A percentile compares a stretch with the other conserved stretches of the same genome.
Evolutionary conservation across 1,140 invertebrate genomes (phyloP).

Genomic region (Cydia pomonella): DNA sequence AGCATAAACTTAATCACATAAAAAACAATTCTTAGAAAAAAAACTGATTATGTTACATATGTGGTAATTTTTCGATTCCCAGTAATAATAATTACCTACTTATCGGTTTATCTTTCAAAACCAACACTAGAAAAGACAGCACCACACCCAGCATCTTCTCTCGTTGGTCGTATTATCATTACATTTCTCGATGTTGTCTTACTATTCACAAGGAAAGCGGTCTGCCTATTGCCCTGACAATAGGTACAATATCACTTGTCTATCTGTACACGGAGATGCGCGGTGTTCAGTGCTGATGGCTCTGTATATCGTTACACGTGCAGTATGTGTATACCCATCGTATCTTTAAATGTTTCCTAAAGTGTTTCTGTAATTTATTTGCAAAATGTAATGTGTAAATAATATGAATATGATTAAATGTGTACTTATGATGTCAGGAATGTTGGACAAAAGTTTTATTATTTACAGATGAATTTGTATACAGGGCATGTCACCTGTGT

Average conservation of each 20-base stretch:
- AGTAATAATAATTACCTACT: background rate
- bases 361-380: background rate
- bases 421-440: background rate
- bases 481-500: background rate
- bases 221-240: too few relatives aligned
- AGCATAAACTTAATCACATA: too few relatives aligned
- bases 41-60: too few relatives aligned
- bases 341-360: background rate
- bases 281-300: background rate
- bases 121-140: background rate
- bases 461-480: background rate
- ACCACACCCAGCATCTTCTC: background rate
- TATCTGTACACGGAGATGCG: too few relatives aligned
- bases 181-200: too few relatives aligned
- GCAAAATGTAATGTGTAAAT: conserved; percentile 6
- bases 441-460: background rate
- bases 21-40: too few relatives aligned
- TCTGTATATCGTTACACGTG: background rate
- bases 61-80: too few relatives aligned
- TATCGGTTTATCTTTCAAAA: background rate
- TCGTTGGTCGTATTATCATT: background rate
- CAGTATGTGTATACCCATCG: background rate
- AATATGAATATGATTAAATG: conserved; percentile 8
- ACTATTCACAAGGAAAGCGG: too few relatives aligned
- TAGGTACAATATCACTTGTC: too few relatives aligned